Evolutionary conservation across 2,888 invertebrate genomes (phyloP).

Genomic region (Ennomos erosarius): DNA sequence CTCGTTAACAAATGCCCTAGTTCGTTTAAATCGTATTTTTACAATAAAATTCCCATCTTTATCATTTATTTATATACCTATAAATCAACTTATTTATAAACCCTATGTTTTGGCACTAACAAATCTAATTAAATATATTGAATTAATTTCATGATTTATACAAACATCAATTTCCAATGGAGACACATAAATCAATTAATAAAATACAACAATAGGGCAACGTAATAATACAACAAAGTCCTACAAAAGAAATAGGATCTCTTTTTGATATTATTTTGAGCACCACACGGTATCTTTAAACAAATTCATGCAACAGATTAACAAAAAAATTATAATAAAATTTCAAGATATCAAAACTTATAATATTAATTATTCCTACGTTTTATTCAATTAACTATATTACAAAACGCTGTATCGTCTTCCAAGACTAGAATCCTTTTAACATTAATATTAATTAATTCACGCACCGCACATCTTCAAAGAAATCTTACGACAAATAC

Average conservation of each 20-base stretch:
- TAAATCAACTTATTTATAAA: conserved; percentile 80
- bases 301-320: conserved; percentile 38
- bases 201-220: conserved; percentile 48
- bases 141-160: conserved; percentile 58
- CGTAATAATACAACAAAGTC: conserved; percentile 27
- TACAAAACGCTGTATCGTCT: conserved; percentile 28
- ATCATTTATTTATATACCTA: conserved; percentile 72
- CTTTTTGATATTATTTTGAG: conserved; percentile 61
- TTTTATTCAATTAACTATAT: conserved; percentile 26
- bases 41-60: conserved; percentile 68
- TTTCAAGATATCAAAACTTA: conserved; percentile 30
- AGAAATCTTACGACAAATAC: conserved; percentile 31
- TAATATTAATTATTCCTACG: conserved; percentile 21
- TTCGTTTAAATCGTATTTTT: conserved; percentile 77
- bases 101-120: conserved; percentile 82
- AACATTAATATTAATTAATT: conserved; percentile 8
- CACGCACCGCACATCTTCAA: conserved; percentile 4
- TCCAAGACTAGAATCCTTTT: conserved; percentile 25
- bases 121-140: conserved; percentile 76
- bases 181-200: conserved; percentile 42
- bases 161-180: conserved; percentile 53
- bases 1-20: conserved; percentile 78
- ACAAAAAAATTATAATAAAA: conserved; percentile 32
- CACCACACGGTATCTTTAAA: conserved; percentile 56
- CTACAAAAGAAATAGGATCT: conserved; percentile 27